A percentile compares a stretch with the other conserved stretches of the same genome.
phyloP scores from a whole-genome alignment of 2,113 vertebrate species.

The Dromiciops gliroides region DNA sequence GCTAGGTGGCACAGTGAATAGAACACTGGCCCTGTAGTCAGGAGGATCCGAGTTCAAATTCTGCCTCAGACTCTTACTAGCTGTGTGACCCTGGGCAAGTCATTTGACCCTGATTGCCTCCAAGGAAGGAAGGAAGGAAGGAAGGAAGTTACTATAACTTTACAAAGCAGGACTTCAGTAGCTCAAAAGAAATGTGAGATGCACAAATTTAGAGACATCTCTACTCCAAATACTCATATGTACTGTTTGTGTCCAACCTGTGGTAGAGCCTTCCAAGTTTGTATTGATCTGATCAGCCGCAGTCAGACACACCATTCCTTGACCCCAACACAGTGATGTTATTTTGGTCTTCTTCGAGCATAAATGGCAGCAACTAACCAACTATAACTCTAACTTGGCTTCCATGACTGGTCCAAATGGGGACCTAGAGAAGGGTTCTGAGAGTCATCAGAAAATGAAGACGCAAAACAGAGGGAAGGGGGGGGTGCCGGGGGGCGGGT shows the following conservation, averaged over 20 bases:
- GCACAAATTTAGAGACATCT: not conserved
- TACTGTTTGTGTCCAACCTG: too few species aligned
- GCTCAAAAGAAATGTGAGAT: not conserved
- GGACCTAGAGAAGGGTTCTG: not conserved
- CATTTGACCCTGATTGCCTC: too few species aligned
- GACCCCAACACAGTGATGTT: not conserved
- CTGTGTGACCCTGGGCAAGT: not conserved
- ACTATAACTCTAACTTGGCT: not conserved
- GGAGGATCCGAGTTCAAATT: not conserved
- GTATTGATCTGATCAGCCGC: not conserved
- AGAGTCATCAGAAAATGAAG: not conserved
- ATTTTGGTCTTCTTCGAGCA: not conserved
- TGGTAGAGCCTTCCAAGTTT: not conserved
- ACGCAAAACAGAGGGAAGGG: not conserved
- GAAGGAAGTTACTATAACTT: not conserved
- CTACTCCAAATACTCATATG: not conserved
- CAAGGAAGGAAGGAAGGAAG: not conserved
- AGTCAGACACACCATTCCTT: not conserved
- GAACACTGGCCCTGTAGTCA: not conserved
- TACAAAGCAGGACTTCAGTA: not conserved
- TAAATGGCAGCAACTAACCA: not conserved
- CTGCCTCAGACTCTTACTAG: not conserved
- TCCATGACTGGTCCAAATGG: not conserved
- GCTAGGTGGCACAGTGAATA: not conserved
- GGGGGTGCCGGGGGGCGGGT: too few species aligned